phyloP scores from a whole-genome alignment of 2,113 vertebrate genomes.

The Emydura subglobosa region DNA sequence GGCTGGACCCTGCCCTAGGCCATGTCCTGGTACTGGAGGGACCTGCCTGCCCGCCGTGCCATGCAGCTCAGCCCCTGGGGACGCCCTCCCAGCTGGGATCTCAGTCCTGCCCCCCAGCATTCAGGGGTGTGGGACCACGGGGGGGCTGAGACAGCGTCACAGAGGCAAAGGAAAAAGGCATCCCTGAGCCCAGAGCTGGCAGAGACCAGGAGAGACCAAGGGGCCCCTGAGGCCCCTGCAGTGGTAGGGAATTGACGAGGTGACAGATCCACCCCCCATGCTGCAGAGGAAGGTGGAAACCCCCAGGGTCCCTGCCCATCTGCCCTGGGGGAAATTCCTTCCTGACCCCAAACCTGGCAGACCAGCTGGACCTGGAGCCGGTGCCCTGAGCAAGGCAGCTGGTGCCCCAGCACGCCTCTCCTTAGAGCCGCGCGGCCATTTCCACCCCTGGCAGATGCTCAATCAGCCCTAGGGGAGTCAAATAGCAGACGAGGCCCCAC shows the following conservation, averaged over 20 bases:
- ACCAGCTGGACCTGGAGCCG: too few species aligned
- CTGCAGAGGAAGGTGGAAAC: not conserved
- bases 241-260: not conserved
- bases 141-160: not conserved
- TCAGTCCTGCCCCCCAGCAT: not conserved
- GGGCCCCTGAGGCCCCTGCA: too few species aligned
- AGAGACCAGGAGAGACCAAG: not conserved
- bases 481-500: not conserved
- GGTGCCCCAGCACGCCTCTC: not conserved
- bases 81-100: not conserved
- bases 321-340: not conserved
- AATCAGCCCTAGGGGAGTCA: not conserved
- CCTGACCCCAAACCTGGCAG: not conserved
- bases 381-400: not conserved
- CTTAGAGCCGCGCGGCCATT: not conserved
- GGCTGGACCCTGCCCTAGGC: not conserved
- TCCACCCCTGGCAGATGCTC: not conserved
- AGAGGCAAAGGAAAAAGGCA: too few species aligned
- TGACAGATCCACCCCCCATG: not conserved
- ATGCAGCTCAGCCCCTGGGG: not conserved
- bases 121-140: not conserved
- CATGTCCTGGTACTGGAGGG: not conserved
- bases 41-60: not conserved
- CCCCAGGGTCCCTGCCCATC: not conserved
- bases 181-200: not conserved